A percentile compares a stretch with the other conserved stretches of the same genome.
Evolutionary conservation across 2,888 invertebrate species (phyloP).

Genomic region (Agrilus mali): DNA sequence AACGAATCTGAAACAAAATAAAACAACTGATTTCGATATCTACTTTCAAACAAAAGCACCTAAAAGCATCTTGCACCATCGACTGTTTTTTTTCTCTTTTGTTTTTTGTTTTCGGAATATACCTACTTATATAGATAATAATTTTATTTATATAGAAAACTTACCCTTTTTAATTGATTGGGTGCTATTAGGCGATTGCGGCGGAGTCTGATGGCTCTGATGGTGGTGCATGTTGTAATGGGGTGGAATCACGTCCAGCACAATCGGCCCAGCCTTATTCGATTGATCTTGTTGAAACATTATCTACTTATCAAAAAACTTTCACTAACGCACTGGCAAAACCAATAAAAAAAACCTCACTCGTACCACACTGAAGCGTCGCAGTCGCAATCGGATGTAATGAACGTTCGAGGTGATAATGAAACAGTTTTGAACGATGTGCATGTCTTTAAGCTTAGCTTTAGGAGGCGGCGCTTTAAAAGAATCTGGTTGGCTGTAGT

Average conservation of each 20-base stretch:
- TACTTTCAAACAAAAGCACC: too few species aligned
- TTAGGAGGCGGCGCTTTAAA: slow-evolving; percentile 15
- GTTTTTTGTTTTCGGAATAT: too few species aligned
- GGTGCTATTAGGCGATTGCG: slow-evolving; percentile 38
- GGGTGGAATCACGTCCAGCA: slow-evolving; percentile 46
- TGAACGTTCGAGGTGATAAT: too few species aligned
- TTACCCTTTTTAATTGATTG: slow-evolving; percentile 29
- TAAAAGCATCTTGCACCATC: too few species aligned
- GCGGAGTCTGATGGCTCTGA: slow-evolving; percentile 28
- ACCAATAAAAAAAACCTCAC: neutral
- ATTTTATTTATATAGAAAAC: neutral
- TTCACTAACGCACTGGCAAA: neutral
- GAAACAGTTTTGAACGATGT: too few species aligned
- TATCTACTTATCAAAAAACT: slow-evolving; percentile 3
- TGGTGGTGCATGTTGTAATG: slow-evolving; percentile 34
- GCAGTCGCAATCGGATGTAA: neutral
- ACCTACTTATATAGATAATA: neutral
- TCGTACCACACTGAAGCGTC: neutral
- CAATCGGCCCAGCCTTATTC: slow-evolving; percentile 37
- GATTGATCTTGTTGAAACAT: slow-evolving; percentile 25
- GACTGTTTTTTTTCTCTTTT: too few species aligned
- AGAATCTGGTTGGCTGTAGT: slow-evolving; percentile 26
- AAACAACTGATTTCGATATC: too few species aligned
- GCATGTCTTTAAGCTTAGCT: slow-evolving; percentile 11
- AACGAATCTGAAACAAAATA: slow-evolving; percentile 35